These are phyloP conservation scores for Synergus umbraculus DNA, from an alignment of 2,888 invertebrate species.

Conservation along the genomic window DNA sequence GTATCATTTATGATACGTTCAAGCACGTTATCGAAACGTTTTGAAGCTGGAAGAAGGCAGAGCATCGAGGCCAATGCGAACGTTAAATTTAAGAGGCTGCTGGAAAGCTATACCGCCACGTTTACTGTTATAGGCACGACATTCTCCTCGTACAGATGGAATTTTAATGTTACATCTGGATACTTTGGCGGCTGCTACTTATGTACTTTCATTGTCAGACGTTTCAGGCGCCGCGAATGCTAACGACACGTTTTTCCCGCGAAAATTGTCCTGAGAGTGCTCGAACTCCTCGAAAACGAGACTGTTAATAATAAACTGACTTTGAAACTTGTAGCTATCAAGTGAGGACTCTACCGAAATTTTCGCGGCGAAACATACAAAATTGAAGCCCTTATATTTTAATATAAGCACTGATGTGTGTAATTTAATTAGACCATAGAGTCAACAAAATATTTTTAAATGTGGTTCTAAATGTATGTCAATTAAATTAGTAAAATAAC, in stretches of 20 bases:
- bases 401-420: no score
- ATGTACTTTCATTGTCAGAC: slow-evolving; percentile 26
- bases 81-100: slow-evolving; percentile 53
- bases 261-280: slow-evolving; percentile 6
- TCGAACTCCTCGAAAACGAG: not conserved
- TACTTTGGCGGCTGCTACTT: slow-evolving; percentile 16
- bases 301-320: slow-evolving; percentile 1
- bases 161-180: slow-evolving; percentile 56
- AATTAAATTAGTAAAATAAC: no score
- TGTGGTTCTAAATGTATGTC: no score
- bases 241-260: slow-evolving; percentile 15
- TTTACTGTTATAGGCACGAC: slow-evolving; percentile 33
- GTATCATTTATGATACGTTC: slow-evolving; percentile 31
- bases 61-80: slow-evolving; percentile 53
- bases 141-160: slow-evolving; percentile 50
- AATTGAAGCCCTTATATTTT: no score
- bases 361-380: not conserved
- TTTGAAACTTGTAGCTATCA: not conserved
- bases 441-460: no score
- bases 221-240: slow-evolving; percentile 20
- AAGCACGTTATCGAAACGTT: slow-evolving; percentile 31
- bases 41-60: slow-evolving; percentile 15
- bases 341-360: not conserved
- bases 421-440: no score
- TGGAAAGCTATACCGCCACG: not conserved